A percentile compares a stretch with the other conserved stretches of the same genome.
These are phyloP conservation scores for Pissodes strobi DNA, from an alignment of 1,140 invertebrate genomes.

Conservation along the genomic window DNA sequence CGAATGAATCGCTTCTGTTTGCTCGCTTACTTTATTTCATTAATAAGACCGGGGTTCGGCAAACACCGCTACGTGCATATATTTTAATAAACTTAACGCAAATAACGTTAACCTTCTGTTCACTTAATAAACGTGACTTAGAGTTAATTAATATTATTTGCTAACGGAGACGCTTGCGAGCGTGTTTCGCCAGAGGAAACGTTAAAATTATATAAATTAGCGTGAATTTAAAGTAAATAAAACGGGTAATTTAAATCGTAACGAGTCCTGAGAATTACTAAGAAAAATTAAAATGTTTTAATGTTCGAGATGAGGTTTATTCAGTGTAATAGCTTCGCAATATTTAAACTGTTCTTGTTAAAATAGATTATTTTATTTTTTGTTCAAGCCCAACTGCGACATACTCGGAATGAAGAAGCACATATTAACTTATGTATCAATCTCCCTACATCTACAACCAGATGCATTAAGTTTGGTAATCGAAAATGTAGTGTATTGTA, in stretches of 20 bases:
- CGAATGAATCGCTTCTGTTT: conserved; percentile 14
- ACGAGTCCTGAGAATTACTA: neutral
- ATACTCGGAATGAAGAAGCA: too few species aligned
- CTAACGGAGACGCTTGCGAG: conserved; percentile 1
- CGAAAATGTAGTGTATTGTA: too few species aligned
- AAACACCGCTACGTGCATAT: conserved; percentile 8
- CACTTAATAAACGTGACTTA: conserved; percentile 16
- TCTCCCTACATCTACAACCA: too few species aligned
- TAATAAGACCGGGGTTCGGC: conserved; percentile 11
- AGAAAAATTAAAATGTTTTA: neutral
- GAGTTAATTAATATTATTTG: conserved; percentile 23
- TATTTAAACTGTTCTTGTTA: too few species aligned
- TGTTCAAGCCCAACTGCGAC: too few species aligned
- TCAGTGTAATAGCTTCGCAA: too few species aligned
- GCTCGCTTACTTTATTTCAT: conserved; percentile 14
- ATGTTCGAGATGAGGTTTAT: too few species aligned
- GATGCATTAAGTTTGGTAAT: too few species aligned
- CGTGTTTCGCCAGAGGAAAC: conserved; percentile 24
- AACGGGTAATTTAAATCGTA: conserved; percentile 13
- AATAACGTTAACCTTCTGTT: conserved; percentile 17
- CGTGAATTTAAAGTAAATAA: conserved; percentile 14
- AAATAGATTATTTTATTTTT: too few species aligned
- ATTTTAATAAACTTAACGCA: conserved; percentile 19
- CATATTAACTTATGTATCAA: too few species aligned
- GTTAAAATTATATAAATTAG: conserved; percentile 17